Percentiles rank a stretch among this genome's conserved stretches.
phyloP scores from a whole-genome alignment of 1,140 invertebrate species.

The Neodiprion lecontei region DNA sequence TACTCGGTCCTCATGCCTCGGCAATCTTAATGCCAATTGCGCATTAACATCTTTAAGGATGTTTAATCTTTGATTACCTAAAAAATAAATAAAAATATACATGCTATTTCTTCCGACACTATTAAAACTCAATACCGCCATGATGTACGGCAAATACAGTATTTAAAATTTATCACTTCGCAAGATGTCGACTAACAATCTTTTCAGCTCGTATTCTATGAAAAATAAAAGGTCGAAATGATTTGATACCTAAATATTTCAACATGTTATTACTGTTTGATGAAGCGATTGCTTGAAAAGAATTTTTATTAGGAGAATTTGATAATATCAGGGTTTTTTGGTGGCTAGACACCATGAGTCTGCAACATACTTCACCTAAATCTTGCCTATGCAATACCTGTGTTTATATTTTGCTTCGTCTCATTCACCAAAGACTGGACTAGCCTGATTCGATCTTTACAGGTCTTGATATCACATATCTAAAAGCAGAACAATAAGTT shows the following conservation, averaged over 20 bases:
- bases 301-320: no score
- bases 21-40: slow-evolving; percentile 64
- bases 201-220: slow-evolving; percentile 13
- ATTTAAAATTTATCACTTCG: no score
- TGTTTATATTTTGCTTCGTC: slow-evolving; percentile 66
- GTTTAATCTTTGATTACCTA: slow-evolving; percentile 60
- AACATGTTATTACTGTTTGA: neutral
- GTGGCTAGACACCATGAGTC: no score
- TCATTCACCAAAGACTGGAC: slow-evolving; percentile 70
- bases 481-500: slow-evolving; percentile 47
- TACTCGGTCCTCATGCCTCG: slow-evolving; percentile 70
- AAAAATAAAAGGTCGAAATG: slow-evolving; percentile 16
- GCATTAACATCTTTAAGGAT: slow-evolving; percentile 66
- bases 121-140: no score
- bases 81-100: slow-evolving; percentile 28
- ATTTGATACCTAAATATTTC: slow-evolving; percentile 18
- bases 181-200: neutral
- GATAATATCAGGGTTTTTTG: no score
- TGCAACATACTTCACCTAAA: slow-evolving; percentile 11
- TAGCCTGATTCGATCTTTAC: slow-evolving; percentile 68
- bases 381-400: slow-evolving; percentile 53
- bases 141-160: no score
- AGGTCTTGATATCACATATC: slow-evolving; percentile 69
- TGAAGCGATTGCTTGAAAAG: no score
- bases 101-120: neutral